Conservation (phyloP, 2,888 invertebrate genomes). For the Stegana nigrithorax region DNA sequence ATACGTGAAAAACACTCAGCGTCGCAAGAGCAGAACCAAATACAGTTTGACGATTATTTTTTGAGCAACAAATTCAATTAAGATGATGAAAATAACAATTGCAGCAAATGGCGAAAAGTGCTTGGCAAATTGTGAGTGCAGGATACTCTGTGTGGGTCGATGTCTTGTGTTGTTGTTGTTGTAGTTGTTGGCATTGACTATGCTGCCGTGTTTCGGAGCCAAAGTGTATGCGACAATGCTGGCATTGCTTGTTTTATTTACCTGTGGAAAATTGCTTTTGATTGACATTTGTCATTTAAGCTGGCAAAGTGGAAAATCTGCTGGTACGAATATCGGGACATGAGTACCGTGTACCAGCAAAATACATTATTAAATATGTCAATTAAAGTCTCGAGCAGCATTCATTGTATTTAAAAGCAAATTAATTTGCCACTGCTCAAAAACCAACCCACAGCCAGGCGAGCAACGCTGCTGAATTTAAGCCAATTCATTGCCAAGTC, state of each 20-base stretch:
- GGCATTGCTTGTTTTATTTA: conserved; percentile 3
- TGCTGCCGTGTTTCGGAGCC: too few relatives aligned
- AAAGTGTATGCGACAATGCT: too few relatives aligned
- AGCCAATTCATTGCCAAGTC: background rate
- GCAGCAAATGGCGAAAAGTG: conserved; percentile 19
- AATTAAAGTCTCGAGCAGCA: too few relatives aligned
- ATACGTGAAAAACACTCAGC: background rate
- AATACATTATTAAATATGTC: background rate
- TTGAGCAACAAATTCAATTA: conserved; percentile 46
- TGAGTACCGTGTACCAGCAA: background rate
- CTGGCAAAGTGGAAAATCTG: too few relatives aligned
- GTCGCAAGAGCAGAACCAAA: background rate
- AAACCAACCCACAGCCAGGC: too few relatives aligned
- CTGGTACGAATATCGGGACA: too few relatives aligned
- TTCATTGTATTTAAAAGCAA: background rate
- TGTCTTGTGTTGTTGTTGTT: too few relatives aligned
- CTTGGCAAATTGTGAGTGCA: background rate
- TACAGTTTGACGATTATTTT: background rate
- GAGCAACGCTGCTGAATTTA: too few relatives aligned
- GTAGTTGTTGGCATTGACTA: background rate
- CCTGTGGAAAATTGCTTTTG: conserved; percentile 13
- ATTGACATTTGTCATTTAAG: conserved; percentile 7
- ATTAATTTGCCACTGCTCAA: background rate
- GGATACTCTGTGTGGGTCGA: background rate
- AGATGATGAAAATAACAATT: conserved; percentile 52